phyloP scores from a whole-genome alignment of 2,888 invertebrate species.

The Ligdia adustata region DNA sequence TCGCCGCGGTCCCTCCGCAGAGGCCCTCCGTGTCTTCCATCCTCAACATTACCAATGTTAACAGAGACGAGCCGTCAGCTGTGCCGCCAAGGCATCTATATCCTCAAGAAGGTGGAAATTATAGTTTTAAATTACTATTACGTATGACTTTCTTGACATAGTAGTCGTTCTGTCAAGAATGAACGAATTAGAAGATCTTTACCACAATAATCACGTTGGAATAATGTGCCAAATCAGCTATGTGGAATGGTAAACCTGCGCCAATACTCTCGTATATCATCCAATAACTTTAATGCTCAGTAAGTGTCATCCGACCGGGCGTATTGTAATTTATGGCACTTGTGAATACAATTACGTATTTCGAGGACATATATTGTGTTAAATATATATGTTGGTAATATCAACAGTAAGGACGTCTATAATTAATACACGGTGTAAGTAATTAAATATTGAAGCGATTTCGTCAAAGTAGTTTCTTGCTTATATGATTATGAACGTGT shows the following conservation, averaged over 20 bases:
- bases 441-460: too few relatives aligned
- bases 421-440: too few relatives aligned
- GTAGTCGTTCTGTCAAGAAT: too few relatives aligned
- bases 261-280: conserved; percentile 38
- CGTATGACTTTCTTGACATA: too few relatives aligned
- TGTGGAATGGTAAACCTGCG: conserved; percentile 18
- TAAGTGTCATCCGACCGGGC: conserved; percentile 18
- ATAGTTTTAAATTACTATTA: too few relatives aligned
- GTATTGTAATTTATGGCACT: conserved; percentile 40
- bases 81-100: conserved; percentile 67
- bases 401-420: conserved; percentile 10
- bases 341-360: conserved; percentile 41
- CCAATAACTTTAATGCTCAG: conserved; percentile 32
- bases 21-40: conserved; percentile 64
- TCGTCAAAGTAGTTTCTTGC: not conserved
- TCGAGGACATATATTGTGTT: conserved; percentile 37
- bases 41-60: conserved; percentile 58
- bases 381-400: too few relatives aligned
- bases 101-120: conserved; percentile 60
- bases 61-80: conserved; percentile 60
- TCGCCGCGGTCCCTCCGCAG: conserved; percentile 75
- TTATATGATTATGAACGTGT: too few relatives aligned
- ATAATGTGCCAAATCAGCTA: not conserved
- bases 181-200: too few relatives aligned
- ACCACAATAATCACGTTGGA: too few relatives aligned